These are phyloP conservation scores for Heterohyrax brucei DNA, from an alignment of 2,797 vertebrate species.

Conservation along the genomic window DNA sequence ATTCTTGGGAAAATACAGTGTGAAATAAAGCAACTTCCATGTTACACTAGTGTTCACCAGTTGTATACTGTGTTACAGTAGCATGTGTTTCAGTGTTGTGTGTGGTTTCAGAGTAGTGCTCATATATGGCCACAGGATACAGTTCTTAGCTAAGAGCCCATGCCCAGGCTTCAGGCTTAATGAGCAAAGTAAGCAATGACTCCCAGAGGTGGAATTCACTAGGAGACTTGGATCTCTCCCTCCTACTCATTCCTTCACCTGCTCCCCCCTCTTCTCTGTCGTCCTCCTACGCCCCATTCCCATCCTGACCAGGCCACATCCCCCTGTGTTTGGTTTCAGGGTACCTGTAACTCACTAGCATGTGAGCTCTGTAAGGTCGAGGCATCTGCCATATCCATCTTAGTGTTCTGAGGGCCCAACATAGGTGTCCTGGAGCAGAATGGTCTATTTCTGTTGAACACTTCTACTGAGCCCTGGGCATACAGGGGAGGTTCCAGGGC, in stretches of 20 bases:
- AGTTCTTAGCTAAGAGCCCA: background rate
- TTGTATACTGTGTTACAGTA: background rate
- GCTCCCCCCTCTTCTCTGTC: background rate
- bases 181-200: constrained; percentile 5
- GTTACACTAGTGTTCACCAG: background rate
- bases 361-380: constrained; percentile 6
- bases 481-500: background rate
- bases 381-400: background rate
- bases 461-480: background rate
- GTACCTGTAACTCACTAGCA: constrained; percentile 12
- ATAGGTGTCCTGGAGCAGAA: background rate
- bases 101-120: background rate
- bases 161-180: background rate
- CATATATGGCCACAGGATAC: background rate
- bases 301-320: background rate
- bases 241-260: background rate
- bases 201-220: background rate
- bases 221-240: background rate
- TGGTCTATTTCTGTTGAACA: background rate
- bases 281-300: background rate
- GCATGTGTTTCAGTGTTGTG: background rate
- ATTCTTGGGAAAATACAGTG: background rate
- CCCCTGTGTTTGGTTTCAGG: background rate
- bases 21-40: constrained; percentile 1
- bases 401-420: background rate